phyloP scores from a whole-genome alignment of 2,888 invertebrate genomes.

The Acanthosoma haemorrhoidale region DNA sequence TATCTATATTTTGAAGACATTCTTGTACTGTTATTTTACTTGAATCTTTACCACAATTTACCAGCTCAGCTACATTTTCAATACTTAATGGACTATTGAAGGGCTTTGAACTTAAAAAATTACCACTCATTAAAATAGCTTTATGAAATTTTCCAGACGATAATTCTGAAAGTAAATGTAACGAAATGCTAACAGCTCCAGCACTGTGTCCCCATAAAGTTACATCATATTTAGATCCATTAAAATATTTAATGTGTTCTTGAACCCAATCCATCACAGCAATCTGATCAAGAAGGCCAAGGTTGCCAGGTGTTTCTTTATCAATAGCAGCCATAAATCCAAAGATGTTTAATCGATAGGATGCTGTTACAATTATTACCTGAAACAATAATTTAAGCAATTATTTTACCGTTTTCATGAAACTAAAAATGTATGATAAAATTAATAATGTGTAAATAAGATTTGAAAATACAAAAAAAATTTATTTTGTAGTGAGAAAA shows the following conservation, averaged over 20 bases:
- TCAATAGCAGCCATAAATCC: slow-evolving; percentile 79
- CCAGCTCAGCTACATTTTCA: slow-evolving; percentile 59
- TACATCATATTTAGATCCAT: slow-evolving; percentile 68
- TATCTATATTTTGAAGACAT: slow-evolving; percentile 59
- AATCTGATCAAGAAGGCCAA: slow-evolving; percentile 73
- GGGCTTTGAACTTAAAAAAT: slow-evolving; percentile 57
- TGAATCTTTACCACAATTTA: slow-evolving; percentile 64
- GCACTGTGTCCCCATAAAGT: slow-evolving; percentile 75
- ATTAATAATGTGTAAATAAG: too few relatives aligned
- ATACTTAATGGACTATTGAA: slow-evolving; percentile 55
- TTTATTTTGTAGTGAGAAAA: too few relatives aligned
- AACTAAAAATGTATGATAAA: too few relatives aligned
- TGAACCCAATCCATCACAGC: slow-evolving; percentile 74
- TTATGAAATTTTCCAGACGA: slow-evolving; percentile 60
- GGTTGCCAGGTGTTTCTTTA: slow-evolving; percentile 72
- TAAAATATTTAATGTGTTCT: slow-evolving; percentile 66
- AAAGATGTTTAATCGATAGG: slow-evolving; percentile 73
- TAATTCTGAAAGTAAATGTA: slow-evolving; percentile 59
- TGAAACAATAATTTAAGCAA: slow-evolving; percentile 46
- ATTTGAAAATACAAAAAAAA: too few relatives aligned
- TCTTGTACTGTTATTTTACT: slow-evolving; percentile 57
- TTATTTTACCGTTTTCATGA: too few relatives aligned
- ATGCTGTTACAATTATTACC: slow-evolving; percentile 71
- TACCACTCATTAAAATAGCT: slow-evolving; percentile 78
- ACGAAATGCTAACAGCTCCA: slow-evolving; percentile 72